A percentile compares a stretch with the other conserved stretches of the same genome.
Conservation (phyloP, 37 sponge, comb jelly and placozoan genomes). For the Corticium candelabrum region DNA sequence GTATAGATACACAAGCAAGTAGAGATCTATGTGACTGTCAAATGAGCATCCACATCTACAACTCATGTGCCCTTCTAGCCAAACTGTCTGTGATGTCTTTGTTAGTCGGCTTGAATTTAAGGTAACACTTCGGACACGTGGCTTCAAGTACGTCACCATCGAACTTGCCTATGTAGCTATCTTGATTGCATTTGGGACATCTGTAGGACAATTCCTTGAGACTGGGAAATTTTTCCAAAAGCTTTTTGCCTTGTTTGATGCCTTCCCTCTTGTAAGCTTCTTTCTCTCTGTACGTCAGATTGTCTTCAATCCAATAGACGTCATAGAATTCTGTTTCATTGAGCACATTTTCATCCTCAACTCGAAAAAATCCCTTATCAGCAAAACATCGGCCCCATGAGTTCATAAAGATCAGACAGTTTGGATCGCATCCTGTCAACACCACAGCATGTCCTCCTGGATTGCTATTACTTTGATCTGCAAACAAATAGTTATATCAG, state of each 20-base stretch:
- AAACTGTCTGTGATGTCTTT: too few relatives aligned
- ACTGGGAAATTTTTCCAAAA: conserved; percentile 17
- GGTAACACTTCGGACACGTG: conserved; percentile 23
- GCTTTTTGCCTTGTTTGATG: neutral
- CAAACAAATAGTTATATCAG: neutral
- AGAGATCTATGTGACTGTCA: too few relatives aligned
- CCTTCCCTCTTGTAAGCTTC: conserved; percentile 15
- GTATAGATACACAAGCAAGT: too few relatives aligned
- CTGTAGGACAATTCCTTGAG: conserved; percentile 5
- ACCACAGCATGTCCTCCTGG: conserved; percentile 30
- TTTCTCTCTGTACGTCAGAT: conserved; percentile 17
- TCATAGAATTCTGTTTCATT: conserved; percentile 17
- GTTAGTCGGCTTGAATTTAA: conserved; percentile 19
- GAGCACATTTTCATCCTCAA: conserved; percentile 20
- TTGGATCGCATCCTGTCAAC: conserved; percentile 18
- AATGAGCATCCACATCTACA: too few relatives aligned
- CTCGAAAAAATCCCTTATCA: conserved; percentile 30
- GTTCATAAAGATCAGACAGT: conserved; percentile 23
- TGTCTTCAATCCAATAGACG: conserved; percentile 34
- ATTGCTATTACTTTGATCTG: neutral
- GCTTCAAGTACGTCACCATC: conserved; percentile 17
- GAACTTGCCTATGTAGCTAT: conserved; percentile 3
- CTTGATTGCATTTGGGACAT: conserved; percentile 19
- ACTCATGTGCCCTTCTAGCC: too few relatives aligned
- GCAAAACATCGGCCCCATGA: conserved; percentile 25